Base-by-base conservation (phyloP, 2,888 invertebrate genomes). In the Apamea anceps region DNA sequence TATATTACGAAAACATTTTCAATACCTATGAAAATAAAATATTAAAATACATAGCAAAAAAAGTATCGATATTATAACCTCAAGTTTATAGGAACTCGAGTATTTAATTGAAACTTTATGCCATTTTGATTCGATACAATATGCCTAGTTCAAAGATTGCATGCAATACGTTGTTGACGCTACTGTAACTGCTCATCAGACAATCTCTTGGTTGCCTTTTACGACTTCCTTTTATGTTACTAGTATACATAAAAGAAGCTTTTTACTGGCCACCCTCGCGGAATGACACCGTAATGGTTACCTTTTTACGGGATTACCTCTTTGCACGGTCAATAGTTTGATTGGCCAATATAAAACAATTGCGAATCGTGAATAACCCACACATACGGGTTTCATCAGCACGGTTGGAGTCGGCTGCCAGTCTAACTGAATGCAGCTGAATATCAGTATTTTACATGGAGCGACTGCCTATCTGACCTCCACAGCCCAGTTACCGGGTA, bases 271-370 rank as follows among this genome's bases (percentile, higher is more conserved):
- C 6, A 45, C 5, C 15, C 67, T 45, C 67, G 5, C 5, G 5
- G 28, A 18, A 45, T 68, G 18, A 28, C n/a, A 28, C 13, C 3
- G 28, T 13, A 48, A 70, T 51, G 28, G 21, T 70, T 51, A 21
- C 8, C 13, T 70, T 70, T 32, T 32, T 32, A 51, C 15, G 13
- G 5, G 25, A 51, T 51, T 13, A 25, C 13, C 51, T 42, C 72
- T n/a, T 45, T 73, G 32, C 32, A 77, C 45, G n/a, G 45, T 57
- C 48, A 57, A 77, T 45, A 57, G 32, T 77, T 66, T 77, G 32
- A 77, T n/a, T 75, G 32, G 28, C 25, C 28, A 65, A 8, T 18
- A 75, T 6, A 48, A 75, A 65, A 75, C 32, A 77, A 54, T 65
- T 75, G 42, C n/a, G 18, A 68, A 63, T 54, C 32, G 18, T 42